Evolutionary conservation across 2,113 vertebrate genomes (phyloP).

Genomic region (Todiramphus saurophagus): DNA sequence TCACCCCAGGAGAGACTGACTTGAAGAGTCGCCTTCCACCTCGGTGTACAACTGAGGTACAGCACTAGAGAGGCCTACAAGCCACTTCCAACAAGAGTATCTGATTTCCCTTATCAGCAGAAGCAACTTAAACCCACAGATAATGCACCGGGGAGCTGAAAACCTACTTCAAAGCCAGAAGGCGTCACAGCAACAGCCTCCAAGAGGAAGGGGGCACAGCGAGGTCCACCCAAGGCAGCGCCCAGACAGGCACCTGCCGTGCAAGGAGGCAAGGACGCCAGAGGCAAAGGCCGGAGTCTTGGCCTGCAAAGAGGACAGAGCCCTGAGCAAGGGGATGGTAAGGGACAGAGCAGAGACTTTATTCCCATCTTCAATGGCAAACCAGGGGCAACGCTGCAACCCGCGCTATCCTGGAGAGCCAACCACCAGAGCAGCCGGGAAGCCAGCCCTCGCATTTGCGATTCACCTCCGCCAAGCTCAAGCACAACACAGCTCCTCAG

Average conservation of each 20-base stretch:
- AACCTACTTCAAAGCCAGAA: neutral
- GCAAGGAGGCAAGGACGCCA: no score
- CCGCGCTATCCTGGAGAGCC: no score
- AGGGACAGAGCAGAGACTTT: neutral
- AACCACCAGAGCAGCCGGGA: fast-evolving
- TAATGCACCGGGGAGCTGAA: neutral
- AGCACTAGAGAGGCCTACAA: neutral
- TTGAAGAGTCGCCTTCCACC: neutral
- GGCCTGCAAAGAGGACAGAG: neutral
- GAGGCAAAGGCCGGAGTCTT: neutral
- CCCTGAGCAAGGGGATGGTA: fast-evolving
- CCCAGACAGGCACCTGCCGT: fast-evolving
- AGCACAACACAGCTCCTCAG: neutral
- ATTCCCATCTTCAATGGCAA: neutral
- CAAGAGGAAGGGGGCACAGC: neutral
- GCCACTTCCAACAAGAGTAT: neutral
- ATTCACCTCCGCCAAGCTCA: neutral
- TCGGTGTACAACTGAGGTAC: neutral
- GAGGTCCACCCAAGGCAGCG: fast-evolving
- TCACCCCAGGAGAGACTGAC: neutral
- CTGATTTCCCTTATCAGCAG: neutral
- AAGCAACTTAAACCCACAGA: neutral
- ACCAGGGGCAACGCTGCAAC: no score
- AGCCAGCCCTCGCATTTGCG: fast-evolving
- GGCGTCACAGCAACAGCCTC: fast-evolving